Conservation (phyloP, 2,888 invertebrate species). For the Actias luna region DNA sequence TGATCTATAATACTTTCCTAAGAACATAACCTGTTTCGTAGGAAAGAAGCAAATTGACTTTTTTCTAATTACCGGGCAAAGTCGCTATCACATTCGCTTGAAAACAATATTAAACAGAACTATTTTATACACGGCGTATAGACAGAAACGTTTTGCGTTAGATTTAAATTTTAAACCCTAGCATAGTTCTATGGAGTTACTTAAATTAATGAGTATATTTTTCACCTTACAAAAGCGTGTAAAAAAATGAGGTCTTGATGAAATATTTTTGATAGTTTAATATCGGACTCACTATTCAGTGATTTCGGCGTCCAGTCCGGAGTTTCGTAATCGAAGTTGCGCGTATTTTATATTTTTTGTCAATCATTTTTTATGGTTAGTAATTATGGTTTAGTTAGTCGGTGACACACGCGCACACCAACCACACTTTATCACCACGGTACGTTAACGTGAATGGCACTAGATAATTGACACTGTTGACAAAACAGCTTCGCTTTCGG, state of each 20-base stretch:
- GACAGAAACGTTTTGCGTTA: no score
- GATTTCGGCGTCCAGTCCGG: conserved; percentile 1
- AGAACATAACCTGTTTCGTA: neutral
- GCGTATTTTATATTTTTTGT: conserved; percentile 13
- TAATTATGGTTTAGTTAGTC: conserved; percentile 63
- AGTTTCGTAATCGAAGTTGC: conserved; percentile 6
- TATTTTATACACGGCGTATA: no score
- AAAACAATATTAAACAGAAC: no score
- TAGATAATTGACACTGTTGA: conserved; percentile 49
- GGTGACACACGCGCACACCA: conserved; percentile 67
- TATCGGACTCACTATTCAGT: neutral
- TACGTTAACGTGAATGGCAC: conserved; percentile 48
- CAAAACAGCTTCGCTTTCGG: conserved; percentile 57
- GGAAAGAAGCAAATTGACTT: neutral
- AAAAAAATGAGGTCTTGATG: neutral
- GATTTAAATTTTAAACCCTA: no score
- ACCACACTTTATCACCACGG: conserved; percentile 72
- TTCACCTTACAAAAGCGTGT: neutral
- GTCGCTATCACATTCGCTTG: neutral
- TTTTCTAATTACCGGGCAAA: neutral
- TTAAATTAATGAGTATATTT: neutral
- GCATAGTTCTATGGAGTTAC: no score
- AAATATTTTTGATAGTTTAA: neutral
- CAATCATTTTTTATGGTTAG: conserved; percentile 32
- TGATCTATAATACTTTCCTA: conserved; percentile 1